These are phyloP conservation scores for Pogonomyrmex californicus DNA, from an alignment of 1,140 invertebrate species.

Conservation along the genomic window DNA sequence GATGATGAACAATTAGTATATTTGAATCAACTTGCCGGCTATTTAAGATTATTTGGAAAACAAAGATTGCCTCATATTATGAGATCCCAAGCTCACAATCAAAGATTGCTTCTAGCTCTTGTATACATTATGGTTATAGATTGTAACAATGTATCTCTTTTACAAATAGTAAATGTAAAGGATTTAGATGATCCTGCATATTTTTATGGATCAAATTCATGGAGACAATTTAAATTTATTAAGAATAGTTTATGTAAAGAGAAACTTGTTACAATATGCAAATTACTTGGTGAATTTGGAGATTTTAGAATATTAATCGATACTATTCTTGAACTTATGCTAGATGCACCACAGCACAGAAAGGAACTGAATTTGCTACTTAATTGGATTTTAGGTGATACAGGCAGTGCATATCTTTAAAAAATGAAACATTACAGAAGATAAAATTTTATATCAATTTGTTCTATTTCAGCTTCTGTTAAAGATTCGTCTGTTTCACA, in stretches of 20 bases:
- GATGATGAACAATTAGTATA: constrained; percentile 87
- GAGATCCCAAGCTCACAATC: constrained; percentile 85
- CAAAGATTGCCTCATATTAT: constrained; percentile 87
- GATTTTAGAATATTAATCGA: constrained; percentile 88
- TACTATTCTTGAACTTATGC: constrained; percentile 88
- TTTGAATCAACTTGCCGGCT: constrained; percentile 89
- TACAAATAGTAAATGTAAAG: constrained; percentile 87
- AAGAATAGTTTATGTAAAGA: constrained; percentile 81
- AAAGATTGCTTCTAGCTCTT: constrained; percentile 87
- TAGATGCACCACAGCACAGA: constrained; percentile 81
- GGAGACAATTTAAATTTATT: constrained; percentile 88
- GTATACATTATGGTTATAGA: constrained; percentile 87
- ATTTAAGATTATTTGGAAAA: constrained; percentile 87
- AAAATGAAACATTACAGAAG: not conserved
- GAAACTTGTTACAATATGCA: constrained; percentile 86
- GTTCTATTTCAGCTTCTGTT: constrained; percentile 75
- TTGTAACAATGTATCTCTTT: constrained; percentile 85
- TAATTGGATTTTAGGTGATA: constrained; percentile 87
- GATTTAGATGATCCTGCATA: constrained; percentile 81
- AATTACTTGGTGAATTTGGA: constrained; percentile 86
- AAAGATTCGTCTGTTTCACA: constrained; percentile 67
- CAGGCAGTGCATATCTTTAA: constrained; percentile 16
- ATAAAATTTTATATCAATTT: constrained; percentile 25
- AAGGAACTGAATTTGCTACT: constrained; percentile 88
- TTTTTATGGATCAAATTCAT: constrained; percentile 78